Conservation (phyloP, 2,113 vertebrate genomes). For the Bagarius yarrelli region DNA sequence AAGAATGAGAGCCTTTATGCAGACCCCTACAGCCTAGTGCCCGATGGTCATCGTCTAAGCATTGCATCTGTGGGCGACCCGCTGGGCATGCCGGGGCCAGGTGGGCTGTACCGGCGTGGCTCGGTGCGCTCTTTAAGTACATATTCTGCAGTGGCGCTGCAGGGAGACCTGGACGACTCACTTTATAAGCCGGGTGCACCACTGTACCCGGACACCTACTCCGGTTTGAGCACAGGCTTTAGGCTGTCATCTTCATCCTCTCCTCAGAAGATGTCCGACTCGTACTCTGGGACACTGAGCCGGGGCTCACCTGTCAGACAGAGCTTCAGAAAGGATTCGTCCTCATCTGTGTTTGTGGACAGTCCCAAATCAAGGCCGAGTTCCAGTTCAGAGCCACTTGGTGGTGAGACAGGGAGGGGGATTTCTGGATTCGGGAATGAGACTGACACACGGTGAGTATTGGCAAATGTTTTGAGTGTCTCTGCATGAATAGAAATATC, state of each 20-base stretch:
- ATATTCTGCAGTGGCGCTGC: constrained; percentile 89
- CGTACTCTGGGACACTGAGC: constrained; percentile 87
- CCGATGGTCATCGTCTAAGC: constrained; percentile 91
- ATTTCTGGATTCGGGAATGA: constrained; percentile 83
- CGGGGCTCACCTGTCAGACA: constrained; percentile 90
- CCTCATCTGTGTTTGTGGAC: constrained; percentile 87
- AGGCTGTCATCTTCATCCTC: constrained; percentile 91
- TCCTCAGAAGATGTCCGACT: constrained; percentile 87
- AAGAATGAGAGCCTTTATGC: constrained; percentile 92
- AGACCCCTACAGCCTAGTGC: constrained; percentile 89
- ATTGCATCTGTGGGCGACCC: constrained; percentile 93
- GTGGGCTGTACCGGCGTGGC: constrained; percentile 88
- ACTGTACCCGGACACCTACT: constrained; percentile 83
- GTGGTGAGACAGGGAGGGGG: constrained; percentile 74
- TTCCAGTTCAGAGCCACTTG: constrained; percentile 80
- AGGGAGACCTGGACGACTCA: constrained; percentile 88
- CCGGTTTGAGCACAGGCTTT: constrained; percentile 81
- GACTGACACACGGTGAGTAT: constrained; percentile 80
- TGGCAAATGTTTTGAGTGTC: background rate
- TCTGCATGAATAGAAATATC: background rate
- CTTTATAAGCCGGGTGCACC: constrained; percentile 87
- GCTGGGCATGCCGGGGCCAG: constrained; percentile 82
- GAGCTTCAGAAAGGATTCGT: constrained; percentile 93
- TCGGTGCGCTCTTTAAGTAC: constrained; percentile 94
- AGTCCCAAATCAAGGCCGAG: constrained; percentile 85